These are phyloP conservation scores for Drosophila picticornis DNA, from an alignment of 2,888 invertebrate species.

Conservation along the genomic window DNA sequence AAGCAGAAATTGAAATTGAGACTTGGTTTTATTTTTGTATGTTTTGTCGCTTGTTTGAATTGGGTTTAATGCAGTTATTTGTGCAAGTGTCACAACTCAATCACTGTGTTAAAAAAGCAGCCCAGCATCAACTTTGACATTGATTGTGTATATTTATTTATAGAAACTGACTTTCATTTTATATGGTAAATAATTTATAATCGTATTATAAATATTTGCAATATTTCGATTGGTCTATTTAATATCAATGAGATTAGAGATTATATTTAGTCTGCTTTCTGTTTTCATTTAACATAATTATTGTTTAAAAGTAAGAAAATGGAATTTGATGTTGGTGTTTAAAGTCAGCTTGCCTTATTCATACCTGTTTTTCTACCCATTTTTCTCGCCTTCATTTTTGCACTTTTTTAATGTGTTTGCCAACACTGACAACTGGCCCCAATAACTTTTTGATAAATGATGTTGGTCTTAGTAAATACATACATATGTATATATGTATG, in stretches of 20 bases:
- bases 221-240: too few species aligned
- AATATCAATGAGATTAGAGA: too few species aligned
- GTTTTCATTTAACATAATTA: background rate
- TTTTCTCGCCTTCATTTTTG: background rate
- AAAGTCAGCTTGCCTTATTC: background rate
- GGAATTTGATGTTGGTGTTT: background rate
- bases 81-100: background rate
- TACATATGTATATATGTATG: background rate
- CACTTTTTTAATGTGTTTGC: background rate
- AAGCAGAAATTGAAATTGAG: slow-evolving; percentile 26
- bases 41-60: background rate
- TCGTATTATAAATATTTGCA: too few species aligned
- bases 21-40: slow-evolving; percentile 6
- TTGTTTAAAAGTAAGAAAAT: background rate
- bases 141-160: background rate
- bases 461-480: background rate
- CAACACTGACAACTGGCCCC: slow-evolving; percentile 1
- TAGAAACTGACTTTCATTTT: background rate
- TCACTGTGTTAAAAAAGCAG: background rate
- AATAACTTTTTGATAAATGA: slow-evolving; percentile 22
- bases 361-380: background rate
- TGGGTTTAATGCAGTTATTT: slow-evolving; percentile 1
- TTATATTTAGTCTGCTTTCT: background rate
- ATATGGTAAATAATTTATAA: background rate
- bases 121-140: background rate